Base-by-base conservation (phyloP, 2,888 invertebrate species). In the Mimachlamys varia region DNA sequence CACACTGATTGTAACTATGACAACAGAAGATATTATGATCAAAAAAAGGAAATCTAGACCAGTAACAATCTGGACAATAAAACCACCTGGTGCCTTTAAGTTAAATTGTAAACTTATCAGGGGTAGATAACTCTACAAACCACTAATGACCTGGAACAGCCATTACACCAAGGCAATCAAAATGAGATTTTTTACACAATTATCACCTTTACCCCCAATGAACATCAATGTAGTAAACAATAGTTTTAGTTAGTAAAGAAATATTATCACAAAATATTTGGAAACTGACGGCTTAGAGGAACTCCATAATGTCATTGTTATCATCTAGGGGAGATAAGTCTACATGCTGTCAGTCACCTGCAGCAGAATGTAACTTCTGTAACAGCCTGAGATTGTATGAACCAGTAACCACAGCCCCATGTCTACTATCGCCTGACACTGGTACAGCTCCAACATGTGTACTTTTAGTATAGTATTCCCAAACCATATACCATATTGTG, bases 1-100 rank as follows among this genome's bases (percentile, higher is more conserved):
- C 76, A 76, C 76, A 76, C 76, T 76, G 76, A 76, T 76, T 27
- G 76, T 76, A 76, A 76, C 76, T 33, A 76, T 76, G 27, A 76
- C 76, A 76, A 76, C 76, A 76, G 76, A 13, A 76, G 76, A 76
- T 27, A 76, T 76, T 76, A 76, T 76, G 27, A 33, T 76, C 33
- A 27, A 76, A 76, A 76, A 76, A 27, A 76, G 76, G 33, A 76
- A 76, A 76, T 76, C 76, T 76, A 76, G 33, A 76, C 76, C 33
- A 33, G 76, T 76, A 10, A 33, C 76, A 76, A 76, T 76, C 76
- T 76, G 76, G 76, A 76, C 33, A 76, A 76, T 76, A 10, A 76
- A 33, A 33, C 3, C 76, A 76, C 76, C 76, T 76, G 76, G 76
- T 76, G 33, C 76, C 76, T 76, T 33, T 33, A 1, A 76, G 17